Conservation (phyloP, 2,113 vertebrate genomes). For the Seriola rivoliana region DNA sequence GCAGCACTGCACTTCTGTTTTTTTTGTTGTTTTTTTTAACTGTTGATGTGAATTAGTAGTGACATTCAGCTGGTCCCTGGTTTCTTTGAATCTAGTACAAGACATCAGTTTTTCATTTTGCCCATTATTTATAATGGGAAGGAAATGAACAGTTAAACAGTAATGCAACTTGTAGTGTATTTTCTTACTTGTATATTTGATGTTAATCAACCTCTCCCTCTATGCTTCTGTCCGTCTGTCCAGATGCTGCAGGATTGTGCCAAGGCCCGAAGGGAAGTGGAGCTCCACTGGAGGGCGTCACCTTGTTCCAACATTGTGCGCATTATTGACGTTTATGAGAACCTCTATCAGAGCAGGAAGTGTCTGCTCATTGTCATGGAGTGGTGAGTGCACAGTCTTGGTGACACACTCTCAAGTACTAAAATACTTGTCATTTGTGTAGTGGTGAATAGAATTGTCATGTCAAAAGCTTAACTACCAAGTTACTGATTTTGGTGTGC, state of each 20-base stretch:
- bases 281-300: constrained; percentile 96
- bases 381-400: constrained; percentile 85
- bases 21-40: background rate
- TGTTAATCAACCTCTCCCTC: background rate
- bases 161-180: background rate
- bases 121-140: background rate
- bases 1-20: constrained; percentile 59
- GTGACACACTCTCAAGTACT: background rate
- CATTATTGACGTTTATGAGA: constrained; percentile 97
- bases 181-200: background rate
- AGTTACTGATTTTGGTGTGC: background rate
- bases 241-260: constrained; percentile 98
- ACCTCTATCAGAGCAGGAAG: constrained; percentile 93
- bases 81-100: background rate
- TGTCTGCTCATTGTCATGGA: constrained; percentile 99
- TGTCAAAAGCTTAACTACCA: background rate
- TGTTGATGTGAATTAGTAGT: background rate
- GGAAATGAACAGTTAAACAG: background rate
- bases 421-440: background rate
- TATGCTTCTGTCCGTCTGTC: constrained; percentile 8
- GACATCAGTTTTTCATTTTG: background rate
- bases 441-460: background rate
- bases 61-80: background rate
- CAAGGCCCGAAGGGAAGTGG: constrained; percentile 95
- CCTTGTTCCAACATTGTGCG: constrained; percentile 94